Evolutionary conservation across 2,888 invertebrate species (phyloP).

Genomic region (Troglohyphantes excavatus): DNA sequence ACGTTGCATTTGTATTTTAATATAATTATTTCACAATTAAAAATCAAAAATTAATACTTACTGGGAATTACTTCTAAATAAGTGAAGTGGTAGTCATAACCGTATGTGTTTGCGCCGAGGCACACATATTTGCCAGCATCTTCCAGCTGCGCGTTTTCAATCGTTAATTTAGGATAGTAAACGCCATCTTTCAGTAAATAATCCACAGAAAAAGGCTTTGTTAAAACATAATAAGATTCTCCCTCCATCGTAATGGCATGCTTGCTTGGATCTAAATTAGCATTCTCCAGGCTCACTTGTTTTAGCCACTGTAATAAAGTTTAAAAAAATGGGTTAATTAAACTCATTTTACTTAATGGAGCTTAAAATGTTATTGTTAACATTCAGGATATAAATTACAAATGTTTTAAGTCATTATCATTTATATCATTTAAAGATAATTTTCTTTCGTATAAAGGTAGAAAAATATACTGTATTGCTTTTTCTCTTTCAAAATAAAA

Average conservation of each 20-base stretch:
- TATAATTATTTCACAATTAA: not conserved
- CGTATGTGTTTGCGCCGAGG: constrained; percentile 83
- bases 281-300: constrained; percentile 81
- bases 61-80: constrained; percentile 82
- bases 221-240: constrained; percentile 83
- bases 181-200: constrained; percentile 81
- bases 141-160: constrained; percentile 82
- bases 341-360: too few species aligned
- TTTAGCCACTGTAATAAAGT: constrained; percentile 83
- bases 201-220: constrained; percentile 81
- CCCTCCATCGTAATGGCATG: constrained; percentile 82
- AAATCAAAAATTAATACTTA: constrained; percentile 25
- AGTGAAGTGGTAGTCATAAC: constrained; percentile 83
- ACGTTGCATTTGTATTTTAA: not conserved
- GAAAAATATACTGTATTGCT: too few species aligned
- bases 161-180: constrained; percentile 83
- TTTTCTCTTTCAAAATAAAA: too few species aligned
- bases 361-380: too few species aligned
- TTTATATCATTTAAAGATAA: too few species aligned
- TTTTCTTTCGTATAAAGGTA: too few species aligned
- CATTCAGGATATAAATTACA: too few species aligned
- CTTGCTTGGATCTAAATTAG: constrained; percentile 80
- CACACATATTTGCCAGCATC: constrained; percentile 84
- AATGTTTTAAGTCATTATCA: too few species aligned
- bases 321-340: too few species aligned